These are phyloP conservation scores for Pterophyllum scalare DNA, from an alignment of 2,113 vertebrate genomes.

Conservation along the genomic window DNA sequence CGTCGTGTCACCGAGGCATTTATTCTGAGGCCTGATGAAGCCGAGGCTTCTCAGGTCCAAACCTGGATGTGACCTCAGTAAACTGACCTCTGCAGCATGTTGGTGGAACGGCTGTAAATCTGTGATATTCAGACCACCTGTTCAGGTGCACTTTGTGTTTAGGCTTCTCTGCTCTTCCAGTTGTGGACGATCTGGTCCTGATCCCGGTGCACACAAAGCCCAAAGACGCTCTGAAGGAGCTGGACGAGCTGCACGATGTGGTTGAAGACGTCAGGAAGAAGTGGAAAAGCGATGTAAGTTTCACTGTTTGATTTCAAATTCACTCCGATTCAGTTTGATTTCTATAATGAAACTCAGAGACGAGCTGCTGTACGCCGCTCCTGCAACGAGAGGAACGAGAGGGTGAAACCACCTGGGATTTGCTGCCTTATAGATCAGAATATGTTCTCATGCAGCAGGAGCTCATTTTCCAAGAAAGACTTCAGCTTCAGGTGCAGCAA, in stretches of 20 bases:
- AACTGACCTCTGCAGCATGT: too few species aligned
- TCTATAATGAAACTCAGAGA: not conserved
- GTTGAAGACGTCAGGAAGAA: constrained; percentile 51
- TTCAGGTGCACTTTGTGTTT: not conserved
- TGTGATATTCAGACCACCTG: not conserved
- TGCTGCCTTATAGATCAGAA: not conserved
- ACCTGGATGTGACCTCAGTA: too few species aligned
- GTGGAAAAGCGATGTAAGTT: constrained; percentile 73
- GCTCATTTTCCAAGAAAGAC: not conserved
- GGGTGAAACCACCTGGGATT: not conserved
- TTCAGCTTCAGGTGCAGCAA: too few species aligned
- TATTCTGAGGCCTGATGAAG: too few species aligned
- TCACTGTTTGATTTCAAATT: not conserved
- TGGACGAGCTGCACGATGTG: constrained; percentile 80
- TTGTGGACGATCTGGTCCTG: constrained; percentile 72
- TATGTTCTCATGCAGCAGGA: not conserved
- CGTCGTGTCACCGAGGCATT: too few species aligned
- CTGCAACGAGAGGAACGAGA: too few species aligned
- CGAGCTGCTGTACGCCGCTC: too few species aligned
- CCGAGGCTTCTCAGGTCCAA: too few species aligned
- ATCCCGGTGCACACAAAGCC: constrained; percentile 82
- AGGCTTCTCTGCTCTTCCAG: not conserved
- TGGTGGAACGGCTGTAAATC: not conserved
- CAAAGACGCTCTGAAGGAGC: constrained; percentile 72
- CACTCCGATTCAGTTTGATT: not conserved